These are phyloP conservation scores for Hylomyscus alleni DNA, from an alignment of 2,797 vertebrate genomes.

Conservation along the genomic window DNA sequence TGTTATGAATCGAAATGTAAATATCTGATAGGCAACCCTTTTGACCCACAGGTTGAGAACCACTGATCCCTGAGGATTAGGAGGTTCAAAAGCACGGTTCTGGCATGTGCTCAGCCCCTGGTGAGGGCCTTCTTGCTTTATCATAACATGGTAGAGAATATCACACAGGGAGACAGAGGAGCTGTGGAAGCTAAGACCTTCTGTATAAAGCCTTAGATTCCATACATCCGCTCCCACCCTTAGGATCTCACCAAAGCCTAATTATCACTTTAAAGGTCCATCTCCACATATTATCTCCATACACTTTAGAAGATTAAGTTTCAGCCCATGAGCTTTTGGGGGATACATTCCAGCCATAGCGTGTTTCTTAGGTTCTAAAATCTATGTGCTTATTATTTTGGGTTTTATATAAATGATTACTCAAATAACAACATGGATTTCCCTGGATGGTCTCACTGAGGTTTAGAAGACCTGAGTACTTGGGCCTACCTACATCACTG, in stretches of 20 bases:
- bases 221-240: neutral
- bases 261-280: neutral
- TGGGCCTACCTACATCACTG: neutral
- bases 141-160: neutral
- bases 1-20: neutral
- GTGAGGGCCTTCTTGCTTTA: neutral
- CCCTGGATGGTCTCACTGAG: neutral
- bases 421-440: neutral
- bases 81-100: no score
- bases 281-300: neutral
- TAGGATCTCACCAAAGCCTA: neutral
- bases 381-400: neutral
- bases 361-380: conserved; percentile 8
- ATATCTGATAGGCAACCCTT: neutral
- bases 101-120: neutral
- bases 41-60: neutral
- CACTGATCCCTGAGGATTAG: neutral
- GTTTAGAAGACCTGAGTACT: neutral
- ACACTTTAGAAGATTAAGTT: neutral
- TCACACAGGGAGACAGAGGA: neutral
- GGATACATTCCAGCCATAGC: neutral
- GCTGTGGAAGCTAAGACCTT: neutral
- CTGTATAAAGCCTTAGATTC: neutral
- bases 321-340: neutral
- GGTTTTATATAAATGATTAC: neutral